Conservation (phyloP, 2,113 vertebrate species). For the Erpornis zantholeuca region DNA sequence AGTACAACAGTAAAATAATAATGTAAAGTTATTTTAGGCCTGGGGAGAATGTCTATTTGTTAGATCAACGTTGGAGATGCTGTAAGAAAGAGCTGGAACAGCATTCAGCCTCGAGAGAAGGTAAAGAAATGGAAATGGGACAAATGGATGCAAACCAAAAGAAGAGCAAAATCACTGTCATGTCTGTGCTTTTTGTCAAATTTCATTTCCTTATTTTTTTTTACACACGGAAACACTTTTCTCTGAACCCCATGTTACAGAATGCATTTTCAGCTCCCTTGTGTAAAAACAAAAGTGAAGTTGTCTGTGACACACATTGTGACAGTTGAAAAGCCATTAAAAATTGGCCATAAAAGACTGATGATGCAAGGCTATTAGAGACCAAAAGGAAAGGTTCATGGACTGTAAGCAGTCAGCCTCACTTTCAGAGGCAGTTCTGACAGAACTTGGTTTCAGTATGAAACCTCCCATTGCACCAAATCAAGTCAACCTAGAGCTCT, state of each 20-base stretch:
- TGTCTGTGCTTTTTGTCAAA: neutral
- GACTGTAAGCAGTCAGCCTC: neutral
- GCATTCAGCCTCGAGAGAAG: constrained; percentile 18
- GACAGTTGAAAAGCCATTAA: neutral
- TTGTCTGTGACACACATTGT: neutral
- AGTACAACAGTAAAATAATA: neutral
- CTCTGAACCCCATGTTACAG: neutral
- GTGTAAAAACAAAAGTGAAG: neutral
- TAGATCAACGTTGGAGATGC: neutral
- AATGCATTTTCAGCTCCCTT: neutral
- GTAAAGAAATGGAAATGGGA: neutral
- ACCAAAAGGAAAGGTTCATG: neutral
- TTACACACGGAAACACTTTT: neutral
- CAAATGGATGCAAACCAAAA: neutral
- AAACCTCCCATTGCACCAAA: neutral
- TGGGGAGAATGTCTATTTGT: neutral
- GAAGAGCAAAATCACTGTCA: neutral
- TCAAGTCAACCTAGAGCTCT: neutral
- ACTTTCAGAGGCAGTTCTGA: neutral
- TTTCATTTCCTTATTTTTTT: constrained; percentile 11
- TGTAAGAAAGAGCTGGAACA: constrained; percentile 33
- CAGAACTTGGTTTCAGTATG: neutral
- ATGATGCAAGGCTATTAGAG: neutral
- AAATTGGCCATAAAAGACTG: neutral
- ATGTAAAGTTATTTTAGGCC: neutral